Evolutionary conservation across 2,113 vertebrate genomes (phyloP), one percentile per base, ranked within the genome.

Genomic region (Tympanuchus pallidicinctus): DNA sequence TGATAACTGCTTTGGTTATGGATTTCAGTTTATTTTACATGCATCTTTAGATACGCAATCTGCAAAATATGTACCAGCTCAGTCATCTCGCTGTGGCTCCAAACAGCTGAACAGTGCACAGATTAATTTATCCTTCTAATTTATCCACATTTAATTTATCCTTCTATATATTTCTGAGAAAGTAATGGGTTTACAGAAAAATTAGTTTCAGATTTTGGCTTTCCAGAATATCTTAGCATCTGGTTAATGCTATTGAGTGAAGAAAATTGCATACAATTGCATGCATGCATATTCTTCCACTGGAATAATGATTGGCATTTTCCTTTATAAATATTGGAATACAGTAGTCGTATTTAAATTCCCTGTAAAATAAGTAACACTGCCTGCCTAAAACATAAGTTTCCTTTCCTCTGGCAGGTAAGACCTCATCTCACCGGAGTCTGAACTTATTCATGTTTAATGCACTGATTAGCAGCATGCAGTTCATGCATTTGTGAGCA

Each of bases 401-500:
- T 47, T 72, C 60, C 72, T 89, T 71, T 52, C 38, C 56, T 82
- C 27, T 47, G 21, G 11, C 48, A 87, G 65, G 52, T 45, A 59
- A n/a, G 11, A 92, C 47, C 47, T 76, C 59, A 11, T 2, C 10
- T 69, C 48, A 43, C 50, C 19, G 50, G 70, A 57, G 52, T 43
- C 30, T 47, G 40, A 69, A 85, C 27, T 66, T 16, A 20, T 8
- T 64, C 32, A 43, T 3, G n/a, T 69, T 75, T 69, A 84, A 72
- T 40, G 74, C 40, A 64, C 32, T 52, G 42, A 80, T 30, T n/a
- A 78, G 78, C 38, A 94, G 65, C 93, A 93, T 95, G 96, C 94
- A 93, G 71, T 47, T 94, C 96, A 94, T 97, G 95, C 95, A 78
- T 36, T 85, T 64, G 96, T 96, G 95, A 96, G 65, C 85, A 88